Conservation (phyloP, 53 echinoderm and acorn worm species). For the Echinometra lucunter region DNA sequence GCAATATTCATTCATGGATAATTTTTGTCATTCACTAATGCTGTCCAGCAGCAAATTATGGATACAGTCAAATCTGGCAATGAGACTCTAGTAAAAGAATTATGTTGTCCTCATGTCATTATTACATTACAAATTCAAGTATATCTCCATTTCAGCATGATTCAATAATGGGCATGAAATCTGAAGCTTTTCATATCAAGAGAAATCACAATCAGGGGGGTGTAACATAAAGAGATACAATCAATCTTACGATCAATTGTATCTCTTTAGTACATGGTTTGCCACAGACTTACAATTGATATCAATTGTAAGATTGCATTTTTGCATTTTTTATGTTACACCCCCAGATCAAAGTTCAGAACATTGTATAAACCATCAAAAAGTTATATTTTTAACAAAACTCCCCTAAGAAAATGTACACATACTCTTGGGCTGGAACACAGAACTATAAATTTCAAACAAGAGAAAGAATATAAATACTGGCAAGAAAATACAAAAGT, state of each 20-base stretch:
- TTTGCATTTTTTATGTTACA: too few species aligned
- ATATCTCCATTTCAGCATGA: neutral
- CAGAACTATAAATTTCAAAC: neutral
- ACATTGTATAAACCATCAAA: neutral
- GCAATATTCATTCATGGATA: neutral
- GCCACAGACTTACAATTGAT: too few species aligned
- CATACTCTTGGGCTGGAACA: neutral
- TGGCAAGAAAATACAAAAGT: constrained; percentile 71
- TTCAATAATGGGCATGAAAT: neutral
- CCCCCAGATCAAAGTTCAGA: neutral
- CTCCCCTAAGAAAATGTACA: neutral
- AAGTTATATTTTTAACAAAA: neutral
- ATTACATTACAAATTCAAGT: neutral
- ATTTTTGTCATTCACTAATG: neutral
- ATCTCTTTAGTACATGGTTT: too few species aligned
- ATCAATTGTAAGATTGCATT: too few species aligned
- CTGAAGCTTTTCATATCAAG: neutral
- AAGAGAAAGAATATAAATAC: constrained; percentile 54
- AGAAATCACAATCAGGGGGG: neutral
- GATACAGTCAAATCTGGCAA: neutral
- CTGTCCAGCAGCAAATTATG: constrained; percentile 44
- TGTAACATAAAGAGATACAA: too few species aligned
- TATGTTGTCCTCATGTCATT: neutral
- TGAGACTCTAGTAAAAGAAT: neutral
- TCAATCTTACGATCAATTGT: too few species aligned